Base-by-base conservation (phyloP, 2,888 invertebrate genomes). In the Conomelus anceps region DNA sequence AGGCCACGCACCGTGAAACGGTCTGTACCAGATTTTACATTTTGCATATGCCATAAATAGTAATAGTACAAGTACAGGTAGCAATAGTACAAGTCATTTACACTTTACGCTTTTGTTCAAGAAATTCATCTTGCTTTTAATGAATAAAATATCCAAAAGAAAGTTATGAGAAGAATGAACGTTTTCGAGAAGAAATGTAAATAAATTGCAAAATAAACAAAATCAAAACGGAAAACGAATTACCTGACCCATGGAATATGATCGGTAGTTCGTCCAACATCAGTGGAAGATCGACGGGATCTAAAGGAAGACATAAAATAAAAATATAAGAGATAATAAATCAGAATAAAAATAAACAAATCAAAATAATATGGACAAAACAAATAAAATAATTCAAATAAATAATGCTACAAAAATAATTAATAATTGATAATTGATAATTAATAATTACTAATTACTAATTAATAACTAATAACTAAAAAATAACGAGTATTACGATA, bases 201-300 rank as follows among this genome's bases (percentile, higher is more conserved):
- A 89, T 84, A 90, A 89, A 22, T 63, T 26, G 84, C 41, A 24
- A 34, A 84, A 22, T 92, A 92, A 90, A 93, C 93, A 88, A 90
- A 88, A 88, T 88, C 23, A 90, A 90, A 90, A 90, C 86, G 22
- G 85, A 91, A 88, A 89, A 91, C 91, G 92, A 93, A 94, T 94
- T 95, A 96, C 96, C 96, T 89, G 87, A 90, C 87, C 22, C 89
- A 91, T 0, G 90, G 91, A 20, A 91, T 90, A 3, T 90, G 91
- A 0, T 91, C 89, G 26, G 90, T 13, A 85, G 90, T 26, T n/a
- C 89, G 87, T n/a, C 90, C 90, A 91, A 95, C 95, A 94, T 97
- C 97, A 94, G 97, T 97, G 92, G 97, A 97, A 93, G 97, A 96
- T 93, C 97, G 96, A 93, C 97, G 96, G 94, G 97, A 97, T 96